phyloP scores from a whole-genome alignment of 2,888 invertebrate species.

The Melikaiella ostensackeni region DNA sequence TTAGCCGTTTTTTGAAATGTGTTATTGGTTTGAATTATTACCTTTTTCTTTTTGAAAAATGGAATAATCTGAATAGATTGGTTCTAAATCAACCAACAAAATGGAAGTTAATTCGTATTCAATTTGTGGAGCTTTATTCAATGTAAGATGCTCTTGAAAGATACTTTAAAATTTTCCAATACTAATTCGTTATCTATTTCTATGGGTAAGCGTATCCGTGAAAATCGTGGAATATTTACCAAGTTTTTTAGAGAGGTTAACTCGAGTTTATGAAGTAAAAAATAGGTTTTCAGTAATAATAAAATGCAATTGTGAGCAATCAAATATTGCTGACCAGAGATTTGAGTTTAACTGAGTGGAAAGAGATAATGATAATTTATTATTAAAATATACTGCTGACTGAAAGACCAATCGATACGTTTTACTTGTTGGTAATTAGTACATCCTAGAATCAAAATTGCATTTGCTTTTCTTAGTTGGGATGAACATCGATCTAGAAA shows the following conservation, averaged over 20 bases:
- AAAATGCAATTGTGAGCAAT: not conserved
- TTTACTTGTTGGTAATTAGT: too few relatives aligned
- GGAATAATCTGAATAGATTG: too few relatives aligned
- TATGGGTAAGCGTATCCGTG: not conserved
- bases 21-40: too few relatives aligned
- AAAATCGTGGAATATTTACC: not conserved
- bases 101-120: not conserved
- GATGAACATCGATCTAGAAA: too few relatives aligned
- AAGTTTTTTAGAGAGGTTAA: not conserved
- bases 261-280: not conserved
- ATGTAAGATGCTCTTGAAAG: not conserved
- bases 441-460: too few relatives aligned
- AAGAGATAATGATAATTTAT: not conserved
- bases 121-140: not conserved
- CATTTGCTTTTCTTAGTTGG: too few relatives aligned
- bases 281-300: not conserved
- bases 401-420: too few relatives aligned
- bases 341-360: not conserved
- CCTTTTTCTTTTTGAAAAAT: too few relatives aligned
- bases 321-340: too few relatives aligned
- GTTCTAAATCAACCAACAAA: too few relatives aligned
- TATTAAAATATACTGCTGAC: not conserved
- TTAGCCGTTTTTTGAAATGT: too few relatives aligned
- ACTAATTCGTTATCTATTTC: not conserved
- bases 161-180: not conserved